Evolutionary conservation across 35 echinoderm and acorn worm species (phyloP), one percentile per base, ranked within the genome.

Genomic region (Apostichopus japonicus): DNA sequence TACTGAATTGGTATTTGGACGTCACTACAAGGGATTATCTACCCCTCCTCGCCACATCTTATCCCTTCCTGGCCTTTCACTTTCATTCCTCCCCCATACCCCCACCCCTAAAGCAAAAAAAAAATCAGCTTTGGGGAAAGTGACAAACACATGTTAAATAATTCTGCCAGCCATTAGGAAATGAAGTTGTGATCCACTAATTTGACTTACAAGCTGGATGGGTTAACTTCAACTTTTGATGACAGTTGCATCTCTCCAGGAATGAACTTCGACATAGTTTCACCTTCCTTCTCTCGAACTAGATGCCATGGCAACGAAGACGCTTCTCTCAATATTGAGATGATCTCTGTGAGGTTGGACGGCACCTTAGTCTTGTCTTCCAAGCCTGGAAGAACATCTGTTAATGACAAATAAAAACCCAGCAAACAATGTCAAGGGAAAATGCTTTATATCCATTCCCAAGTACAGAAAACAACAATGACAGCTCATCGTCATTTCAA

Each of bases 341-440:
- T 84, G 33, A 84, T 16, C 81, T 84, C 81, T 21, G 81, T 84
- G 8, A 84, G 81, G 17, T 84, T 84, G 56, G 81, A 53, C 1
- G 81, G 81, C 15, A 51, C 81, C 23, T 84, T 84, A 58, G 24
- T 84, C 56, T 84, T 84, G 56, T 84, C 81, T 57, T 84, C 56
- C n/a, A 84, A 6, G 7, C 53, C 55, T 23, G 81, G 81, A 57
- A 23, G 81, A 9, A 57, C 81, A 84, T 84, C 81, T 84, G 16
- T 0, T 6, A 5, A 24, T 75, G 19, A 67, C 2, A 67, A 4
- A 67, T 11, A 67, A 4, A 67, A 13, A 17, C 62, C 62, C 9
- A 65, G 9, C 62, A 65, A 65, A 65, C 2, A 4, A 44, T 44
- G 33, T 44, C 33, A 44, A 4, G 0, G 33, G 33, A 44, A 44